Evolutionary conservation across 23 tunicate genomes (phyloP).

Genomic region (Oikopleura albicans): DNA sequence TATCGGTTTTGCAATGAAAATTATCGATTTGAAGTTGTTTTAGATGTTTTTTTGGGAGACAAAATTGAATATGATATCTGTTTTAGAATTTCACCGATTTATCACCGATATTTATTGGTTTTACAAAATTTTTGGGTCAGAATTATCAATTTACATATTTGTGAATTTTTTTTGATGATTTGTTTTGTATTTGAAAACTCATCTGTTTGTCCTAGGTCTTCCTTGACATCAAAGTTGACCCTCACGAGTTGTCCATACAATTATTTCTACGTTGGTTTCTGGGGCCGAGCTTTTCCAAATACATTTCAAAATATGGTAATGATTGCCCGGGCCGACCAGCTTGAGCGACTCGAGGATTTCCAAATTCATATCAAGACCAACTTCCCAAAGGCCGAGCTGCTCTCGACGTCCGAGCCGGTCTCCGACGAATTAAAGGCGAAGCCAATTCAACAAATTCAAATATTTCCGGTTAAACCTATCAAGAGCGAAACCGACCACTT

Average conservation of each 20-base stretch:
- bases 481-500: neutral
- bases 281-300: neutral
- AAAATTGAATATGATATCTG: no score
- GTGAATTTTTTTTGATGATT: no score
- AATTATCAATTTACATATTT: no score
- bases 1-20: no score
- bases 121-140: no score
- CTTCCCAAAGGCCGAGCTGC: neutral
- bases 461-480: neutral
- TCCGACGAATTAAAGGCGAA: neutral
- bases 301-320: neutral
- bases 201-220: neutral
- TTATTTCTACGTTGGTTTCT: slow-evolving; percentile 1
- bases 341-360: neutral
- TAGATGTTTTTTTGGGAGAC: no score
- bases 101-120: no score
- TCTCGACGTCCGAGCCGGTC: neutral
- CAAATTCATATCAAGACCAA: neutral
- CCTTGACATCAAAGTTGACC: neutral
- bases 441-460: neutral
- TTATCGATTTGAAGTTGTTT: no score
- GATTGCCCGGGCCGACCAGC: neutral
- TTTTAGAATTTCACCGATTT: no score
- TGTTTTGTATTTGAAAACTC: no score
- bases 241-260: neutral